Conservation (phyloP, 2,888 invertebrate genomes). For the Magallana nippona region DNA sequence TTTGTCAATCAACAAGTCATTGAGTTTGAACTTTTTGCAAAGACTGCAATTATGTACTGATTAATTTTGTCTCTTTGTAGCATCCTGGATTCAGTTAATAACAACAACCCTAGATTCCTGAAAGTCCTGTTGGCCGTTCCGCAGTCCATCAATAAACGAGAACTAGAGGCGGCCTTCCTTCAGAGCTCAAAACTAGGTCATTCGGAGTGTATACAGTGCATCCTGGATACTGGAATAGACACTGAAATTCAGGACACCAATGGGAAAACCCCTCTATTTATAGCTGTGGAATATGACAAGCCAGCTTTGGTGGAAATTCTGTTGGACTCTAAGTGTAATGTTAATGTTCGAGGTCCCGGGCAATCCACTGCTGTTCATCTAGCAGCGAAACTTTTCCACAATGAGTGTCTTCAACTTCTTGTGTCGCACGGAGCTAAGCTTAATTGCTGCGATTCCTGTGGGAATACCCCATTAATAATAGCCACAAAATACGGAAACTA, state of each 20-base stretch:
- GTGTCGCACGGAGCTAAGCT: constrained; percentile 65
- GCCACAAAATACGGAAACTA: constrained; percentile 66
- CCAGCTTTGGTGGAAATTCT: constrained; percentile 54
- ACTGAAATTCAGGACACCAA: constrained; percentile 56
- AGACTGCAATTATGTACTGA: neutral
- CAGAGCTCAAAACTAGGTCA: constrained; percentile 62
- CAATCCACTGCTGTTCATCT: constrained; percentile 66
- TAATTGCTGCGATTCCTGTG: constrained; percentile 64
- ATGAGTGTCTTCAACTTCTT: constrained; percentile 63
- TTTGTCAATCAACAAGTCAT: too few species aligned
- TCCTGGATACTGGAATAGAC: constrained; percentile 60
- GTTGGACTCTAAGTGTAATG: constrained; percentile 53
- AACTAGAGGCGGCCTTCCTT: constrained; percentile 63
- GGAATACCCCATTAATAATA: constrained; percentile 73
- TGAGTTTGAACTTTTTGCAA: too few species aligned
- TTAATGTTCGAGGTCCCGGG: constrained; percentile 53
- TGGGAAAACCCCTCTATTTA: constrained; percentile 61
- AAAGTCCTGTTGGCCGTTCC: constrained; percentile 65
- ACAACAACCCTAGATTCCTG: constrained; percentile 62
- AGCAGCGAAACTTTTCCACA: constrained; percentile 66
- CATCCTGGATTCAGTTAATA: constrained; percentile 56
- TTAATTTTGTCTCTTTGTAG: constrained; percentile 43
- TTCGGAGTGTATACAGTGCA: constrained; percentile 60
- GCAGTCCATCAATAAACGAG: constrained; percentile 59
- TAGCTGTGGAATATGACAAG: constrained; percentile 61